phyloP scores from a whole-genome alignment of 2,113 vertebrate genomes.

The Myotis yumanensis region DNA sequence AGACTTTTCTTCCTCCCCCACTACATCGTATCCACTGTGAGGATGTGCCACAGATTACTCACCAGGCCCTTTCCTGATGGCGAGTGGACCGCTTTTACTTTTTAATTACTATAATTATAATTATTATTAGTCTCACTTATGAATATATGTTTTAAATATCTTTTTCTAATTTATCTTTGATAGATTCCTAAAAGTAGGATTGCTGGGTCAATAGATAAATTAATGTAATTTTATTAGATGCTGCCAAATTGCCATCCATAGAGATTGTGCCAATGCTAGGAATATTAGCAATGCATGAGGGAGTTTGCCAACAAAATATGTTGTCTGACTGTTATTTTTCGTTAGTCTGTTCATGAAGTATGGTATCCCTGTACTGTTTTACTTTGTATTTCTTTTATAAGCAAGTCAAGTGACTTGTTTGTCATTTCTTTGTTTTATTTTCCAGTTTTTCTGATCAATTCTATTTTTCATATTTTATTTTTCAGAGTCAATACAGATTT shows the following conservation, averaged over 20 bases:
- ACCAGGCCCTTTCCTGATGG: neutral
- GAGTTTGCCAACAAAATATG: conserved; percentile 31
- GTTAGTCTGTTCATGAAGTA: neutral
- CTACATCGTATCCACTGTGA: neutral
- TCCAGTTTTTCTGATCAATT: conserved; percentile 52
- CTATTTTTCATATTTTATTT: conserved; percentile 70
- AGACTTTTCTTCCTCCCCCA: neutral
- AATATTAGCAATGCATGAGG: neutral
- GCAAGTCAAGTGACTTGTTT: conserved; percentile 26
- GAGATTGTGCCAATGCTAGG: neutral
- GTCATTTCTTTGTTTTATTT: neutral
- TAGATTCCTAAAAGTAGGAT: conserved; percentile 4
- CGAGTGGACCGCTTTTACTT: neutral
- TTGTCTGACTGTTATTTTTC: conserved; percentile 32
- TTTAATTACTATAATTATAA: conserved; percentile 35
- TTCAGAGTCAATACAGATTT: conserved; percentile 98
- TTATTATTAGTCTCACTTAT: conserved; percentile 13
- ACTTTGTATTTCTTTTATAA: conserved; percentile 40
- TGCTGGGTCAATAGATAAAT: conserved; percentile 48
- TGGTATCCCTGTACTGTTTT: neutral
- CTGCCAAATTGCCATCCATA: neutral
- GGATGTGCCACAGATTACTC: neutral
- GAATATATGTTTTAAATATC: conserved; percentile 26
- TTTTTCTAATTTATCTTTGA: conserved; percentile 53
- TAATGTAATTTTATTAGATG: neutral